Base-by-base conservation (phyloP, 2,113 vertebrate species). In the Tenebrosternarchus preto region DNA sequence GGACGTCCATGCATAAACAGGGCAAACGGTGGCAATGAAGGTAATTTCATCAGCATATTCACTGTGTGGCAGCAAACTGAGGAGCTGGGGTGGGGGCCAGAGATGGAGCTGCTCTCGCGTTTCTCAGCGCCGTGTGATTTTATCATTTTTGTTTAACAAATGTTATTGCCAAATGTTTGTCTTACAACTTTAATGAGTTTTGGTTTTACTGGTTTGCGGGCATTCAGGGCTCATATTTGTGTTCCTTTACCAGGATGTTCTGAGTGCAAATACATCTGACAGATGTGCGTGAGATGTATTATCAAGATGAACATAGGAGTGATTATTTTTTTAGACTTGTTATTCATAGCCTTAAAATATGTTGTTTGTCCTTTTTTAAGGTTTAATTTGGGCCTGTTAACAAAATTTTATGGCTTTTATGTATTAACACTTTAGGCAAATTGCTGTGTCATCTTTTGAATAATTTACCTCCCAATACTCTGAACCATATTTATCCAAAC, bases 11-110 rank as follows among this genome's bases (percentile, higher is more conserved):
- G 86, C 83, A 88, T 87, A 93, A 91, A 90, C 89, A 90, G 75
- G 22, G 70, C 69, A 83, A 43, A 70, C 85, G 1, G 64, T 80
- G 83, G 84, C 86, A 73, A 83, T 82, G 80, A 68, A 85, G 85
- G 88, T 93, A 93, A 94, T 94, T 93, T 92, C 92, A 94, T 94
- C 90, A 94, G 84, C 90, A 93, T 94, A 94, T 94, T 91, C 92
- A 93, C 80, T 83, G 88, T 84, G 74, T 59, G 70, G 33, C 5
- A 76, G 83, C 76, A 68, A 78, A 80, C 73, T 59, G 60, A 92
- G 92, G 91, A 87, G 90, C 90, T 90, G 92, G 74, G 25, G 59
- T 57, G 27, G 82, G 82, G 60, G 73, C 64, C 85, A 85, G 84
- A 83, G 85, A 89, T 78, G 67, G 72, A 78, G n/a, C 77, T 68